These are phyloP conservation scores for Oxyruncus cristatus DNA, from an alignment of 2,113 vertebrate genomes.

Conservation along the genomic window DNA sequence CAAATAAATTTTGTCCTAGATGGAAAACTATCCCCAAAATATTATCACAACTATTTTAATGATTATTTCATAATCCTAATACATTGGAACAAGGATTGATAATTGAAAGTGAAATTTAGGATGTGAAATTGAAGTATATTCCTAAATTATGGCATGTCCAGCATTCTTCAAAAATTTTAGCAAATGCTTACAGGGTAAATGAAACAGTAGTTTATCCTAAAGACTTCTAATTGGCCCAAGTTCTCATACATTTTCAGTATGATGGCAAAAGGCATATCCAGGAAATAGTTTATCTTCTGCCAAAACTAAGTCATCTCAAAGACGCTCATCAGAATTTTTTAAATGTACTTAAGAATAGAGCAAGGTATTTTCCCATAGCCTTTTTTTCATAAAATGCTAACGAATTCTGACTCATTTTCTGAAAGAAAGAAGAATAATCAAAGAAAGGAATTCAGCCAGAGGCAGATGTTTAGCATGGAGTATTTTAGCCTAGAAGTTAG, in stretches of 20 bases:
- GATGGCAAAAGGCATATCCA: background rate
- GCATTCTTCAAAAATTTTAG: background rate
- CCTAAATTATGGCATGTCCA: background rate
- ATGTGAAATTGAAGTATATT: background rate
- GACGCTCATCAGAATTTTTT: background rate
- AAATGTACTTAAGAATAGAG: background rate
- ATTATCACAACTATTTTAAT: background rate
- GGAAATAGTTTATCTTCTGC: conserved; percentile 2
- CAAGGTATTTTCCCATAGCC: conserved; percentile 40
- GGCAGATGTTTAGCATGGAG: conserved; percentile 34
- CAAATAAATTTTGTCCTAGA: background rate
- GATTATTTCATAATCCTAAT: background rate
- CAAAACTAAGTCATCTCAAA: background rate
- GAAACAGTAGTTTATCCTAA: background rate
- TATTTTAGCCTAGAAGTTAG: background rate
- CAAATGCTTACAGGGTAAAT: background rate
- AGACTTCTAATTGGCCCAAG: background rate
- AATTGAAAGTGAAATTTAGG: background rate
- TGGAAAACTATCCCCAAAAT: background rate
- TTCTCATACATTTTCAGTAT: background rate
- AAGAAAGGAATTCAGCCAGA: conserved; percentile 49
- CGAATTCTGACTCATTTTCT: conserved; percentile 49
- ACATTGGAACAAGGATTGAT: background rate
- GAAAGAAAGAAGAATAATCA: conserved; percentile 19
- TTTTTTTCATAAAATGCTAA: conserved; percentile 39